Evolutionary conservation across 2,797 vertebrate species (phyloP).

Genomic region (Acanthurus lineatus): DNA sequence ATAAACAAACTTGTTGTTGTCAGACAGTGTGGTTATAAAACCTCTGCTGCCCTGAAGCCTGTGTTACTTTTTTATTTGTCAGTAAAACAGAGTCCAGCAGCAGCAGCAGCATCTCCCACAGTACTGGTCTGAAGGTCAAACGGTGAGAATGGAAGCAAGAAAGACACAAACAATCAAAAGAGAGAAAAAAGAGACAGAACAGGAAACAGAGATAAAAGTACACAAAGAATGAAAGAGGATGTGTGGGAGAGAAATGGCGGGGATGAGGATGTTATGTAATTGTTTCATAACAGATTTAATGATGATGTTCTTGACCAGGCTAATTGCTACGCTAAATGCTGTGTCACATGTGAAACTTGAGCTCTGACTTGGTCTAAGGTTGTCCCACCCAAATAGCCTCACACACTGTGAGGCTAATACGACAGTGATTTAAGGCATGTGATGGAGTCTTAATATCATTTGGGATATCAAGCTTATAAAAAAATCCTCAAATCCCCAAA

Average conservation of each 20-base stretch:
- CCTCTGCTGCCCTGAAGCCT: constrained; percentile 1
- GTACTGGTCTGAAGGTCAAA: constrained; percentile 39
- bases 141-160: neutral
- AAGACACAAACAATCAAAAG: neutral
- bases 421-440: constrained; percentile 14
- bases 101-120: neutral
- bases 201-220: constrained; percentile 9
- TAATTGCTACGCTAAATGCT: constrained; percentile 56
- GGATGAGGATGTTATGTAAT: constrained; percentile 62
- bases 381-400: constrained; percentile 22
- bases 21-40: neutral
- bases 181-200: constrained; percentile 2
- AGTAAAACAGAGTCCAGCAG: constrained; percentile 9
- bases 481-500: neutral
- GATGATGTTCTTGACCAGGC: constrained; percentile 47
- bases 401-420: constrained; percentile 27
- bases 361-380: constrained; percentile 32
- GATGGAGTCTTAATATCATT: neutral
- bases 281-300: constrained; percentile 63
- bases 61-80: neutral
- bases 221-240: neutral
- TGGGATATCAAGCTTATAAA: constrained; percentile 16
- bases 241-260: constrained; percentile 51
- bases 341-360: constrained; percentile 56
- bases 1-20: neutral